Base-by-base conservation (phyloP, 2,113 vertebrate genomes). In the Oxygymnocypris stewartii region DNA sequence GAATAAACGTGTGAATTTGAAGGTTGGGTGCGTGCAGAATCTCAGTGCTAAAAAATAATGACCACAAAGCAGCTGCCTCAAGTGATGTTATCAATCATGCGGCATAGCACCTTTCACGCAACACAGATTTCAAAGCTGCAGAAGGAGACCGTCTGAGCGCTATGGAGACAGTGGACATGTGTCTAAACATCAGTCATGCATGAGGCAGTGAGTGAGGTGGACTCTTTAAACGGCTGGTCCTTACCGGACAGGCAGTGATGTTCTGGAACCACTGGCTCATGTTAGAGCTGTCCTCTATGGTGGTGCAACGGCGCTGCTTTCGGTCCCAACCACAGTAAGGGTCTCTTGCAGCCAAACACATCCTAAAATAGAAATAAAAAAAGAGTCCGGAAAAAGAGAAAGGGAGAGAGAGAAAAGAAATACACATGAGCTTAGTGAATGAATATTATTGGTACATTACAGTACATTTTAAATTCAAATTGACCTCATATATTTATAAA, bases 251-350 rank as follows among this genome's bases (percentile, higher is more conserved):
- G 2, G 95, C 93, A 0, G 97, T 97, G 94, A 99, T 98, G 93
- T 99, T 99, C 94, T 99, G 98, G 84, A 93, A 97, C 98, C 98
- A 99, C 87, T 98, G 97, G 92, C 97, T 99, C 97, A 99, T 99
- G 93, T 99, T 97, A 91, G 97, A 96, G 90, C 97, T 98, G 92
- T 99, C 97, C 90, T 98, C 96, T 51, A 99, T 94, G 0, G 98
- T 97, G 89, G 96, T 99, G 91, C 98, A 99, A n/a, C 91, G 93
- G 12, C 96, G 96, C 94, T 99, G 96, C 87, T 96, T 96, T 87
- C 93, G 93, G 86, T 99, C 98, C 98, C 98, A 99, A 91, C 98
- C 98, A 0, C 98, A 99, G 88, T 99, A 99, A 0, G 98, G 98
- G 91, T 99, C 98, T 92, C 97, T 94, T 4, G 97, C 97, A 86